Conservation (phyloP, 2,888 invertebrate species). For the Eupithecia centaureata region DNA sequence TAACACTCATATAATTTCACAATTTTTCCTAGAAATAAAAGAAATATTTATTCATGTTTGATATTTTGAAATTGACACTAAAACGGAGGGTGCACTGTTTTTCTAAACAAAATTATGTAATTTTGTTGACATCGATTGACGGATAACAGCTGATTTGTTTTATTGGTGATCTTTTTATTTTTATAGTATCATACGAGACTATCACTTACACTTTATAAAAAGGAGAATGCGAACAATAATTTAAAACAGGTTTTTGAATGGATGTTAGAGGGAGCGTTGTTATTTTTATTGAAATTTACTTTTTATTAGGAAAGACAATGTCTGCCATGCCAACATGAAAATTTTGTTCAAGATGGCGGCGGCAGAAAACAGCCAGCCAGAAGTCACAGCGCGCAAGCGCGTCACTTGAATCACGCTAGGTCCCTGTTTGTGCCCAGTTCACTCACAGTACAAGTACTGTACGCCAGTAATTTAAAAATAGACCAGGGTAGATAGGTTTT, state of each 20-base stretch:
- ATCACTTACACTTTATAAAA: conserved; percentile 43
- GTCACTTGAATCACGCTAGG: too few species aligned
- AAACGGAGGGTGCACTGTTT: conserved; percentile 79
- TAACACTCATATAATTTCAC: conserved; percentile 64
- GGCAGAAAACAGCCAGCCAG: conserved; percentile 1
- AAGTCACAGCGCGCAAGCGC: background rate
- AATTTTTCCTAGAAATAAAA: conserved; percentile 70
- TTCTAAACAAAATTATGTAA: conserved; percentile 85
- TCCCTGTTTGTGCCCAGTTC: too few species aligned
- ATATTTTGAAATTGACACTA: conserved; percentile 74
- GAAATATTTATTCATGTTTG: conserved; percentile 71
- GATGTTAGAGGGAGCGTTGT: conserved; percentile 48
- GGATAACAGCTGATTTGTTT: conserved; percentile 84
- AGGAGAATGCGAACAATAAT: conserved; percentile 51
- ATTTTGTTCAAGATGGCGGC: conserved; percentile 79
- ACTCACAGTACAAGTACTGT: too few species aligned
- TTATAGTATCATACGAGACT: conserved; percentile 37
- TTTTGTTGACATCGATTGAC: conserved; percentile 85
- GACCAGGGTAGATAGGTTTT: too few species aligned
- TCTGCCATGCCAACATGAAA: conserved; percentile 59
- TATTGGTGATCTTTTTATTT: conserved; percentile 76
- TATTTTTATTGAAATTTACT: conserved; percentile 57
- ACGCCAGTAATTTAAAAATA: too few species aligned
- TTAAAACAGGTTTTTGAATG: conserved; percentile 54
- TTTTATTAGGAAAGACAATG: conserved; percentile 71